Percentiles rank a stretch among this genome's conserved stretches.
phyloP scores from a whole-genome alignment of 2,888 invertebrate species.

The Caenorhabditis becei region DNA sequence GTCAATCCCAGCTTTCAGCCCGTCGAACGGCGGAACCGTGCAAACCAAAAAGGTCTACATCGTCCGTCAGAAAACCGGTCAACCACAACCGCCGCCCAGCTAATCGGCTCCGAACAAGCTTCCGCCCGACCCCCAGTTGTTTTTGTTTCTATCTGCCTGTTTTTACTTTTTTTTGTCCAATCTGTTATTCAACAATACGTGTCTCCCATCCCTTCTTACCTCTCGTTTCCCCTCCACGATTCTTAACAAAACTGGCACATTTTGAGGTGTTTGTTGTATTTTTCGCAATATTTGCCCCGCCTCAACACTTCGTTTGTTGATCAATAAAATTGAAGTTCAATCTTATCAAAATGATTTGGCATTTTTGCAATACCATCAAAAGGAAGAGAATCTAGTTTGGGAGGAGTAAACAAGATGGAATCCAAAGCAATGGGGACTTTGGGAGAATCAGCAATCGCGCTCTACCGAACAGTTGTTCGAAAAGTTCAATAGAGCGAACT shows the following conservation, averaged over 20 bases:
- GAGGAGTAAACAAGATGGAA: no score
- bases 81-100: constrained; percentile 2
- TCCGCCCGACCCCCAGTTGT: neutral
- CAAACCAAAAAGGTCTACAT: constrained; percentile 24
- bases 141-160: constrained; percentile 4
- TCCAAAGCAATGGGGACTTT: no score
- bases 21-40: no score
- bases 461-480: no score
- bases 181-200: neutral
- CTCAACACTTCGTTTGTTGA: neutral
- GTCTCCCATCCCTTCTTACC: neutral
- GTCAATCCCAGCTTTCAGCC: no score
- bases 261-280: neutral
- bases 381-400: neutral
- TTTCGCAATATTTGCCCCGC: neutral
- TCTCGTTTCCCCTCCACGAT: no score
- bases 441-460: no score
- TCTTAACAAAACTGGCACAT: neutral
- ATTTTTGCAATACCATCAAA: neutral
- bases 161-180: neutral
- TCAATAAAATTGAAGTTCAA: neutral
- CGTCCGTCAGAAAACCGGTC: constrained; percentile 29
- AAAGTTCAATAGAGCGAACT: no score
- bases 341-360: neutral
- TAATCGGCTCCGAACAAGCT: constrained; percentile 8